Base-by-base conservation (phyloP, 2,888 invertebrate genomes). In the Ophioninae sp. region DNA sequence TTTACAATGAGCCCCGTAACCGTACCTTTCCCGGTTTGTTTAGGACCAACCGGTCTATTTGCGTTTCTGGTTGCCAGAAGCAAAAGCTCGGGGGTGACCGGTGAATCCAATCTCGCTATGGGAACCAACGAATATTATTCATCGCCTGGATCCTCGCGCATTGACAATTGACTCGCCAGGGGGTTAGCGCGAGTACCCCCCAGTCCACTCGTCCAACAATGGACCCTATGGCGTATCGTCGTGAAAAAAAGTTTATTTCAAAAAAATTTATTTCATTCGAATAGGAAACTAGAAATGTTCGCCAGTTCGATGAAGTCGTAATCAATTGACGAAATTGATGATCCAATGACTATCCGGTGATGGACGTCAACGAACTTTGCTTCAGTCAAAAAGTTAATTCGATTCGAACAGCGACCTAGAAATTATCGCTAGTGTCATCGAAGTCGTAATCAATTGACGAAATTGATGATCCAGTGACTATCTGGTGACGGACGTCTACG, bases 51-150 rank as follows among this genome's bases (percentile, higher is more conserved):
- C 30, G 30, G 44, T 17, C 30, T 71, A 71, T 71, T 37, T 59
- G 30, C 58, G 30, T 59, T 59, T 37, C 56, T 37, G 58, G 58
- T 17, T 17, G 13, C 51, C 30, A 23, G 17, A 23, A 51, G 23
- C 51, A 30, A 68, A 68, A 51, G 22, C 68, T 51, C 44, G 23
- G 13, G 13, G 13, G 13, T 23, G 44, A 68, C 68, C 51, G 51
- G 5, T 51, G 51, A 23, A 44, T 23, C 51, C 51, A 6, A 44
- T 68, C 22, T 51, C 69, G 56, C 30, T 37, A 37, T 10, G 5
- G 20, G 56, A 37, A 56, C 23, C 37, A 8, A 23, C 51, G 23
- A 56, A 37, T 71, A 71, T 73, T 73, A 73, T 73, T 73, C 72
- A 73, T 73, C 69, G 8, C n/a, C n/a, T 9, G 6, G 30, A 71